phyloP scores from a whole-genome alignment of 2,113 vertebrate species.

The Prolemur simus region DNA sequence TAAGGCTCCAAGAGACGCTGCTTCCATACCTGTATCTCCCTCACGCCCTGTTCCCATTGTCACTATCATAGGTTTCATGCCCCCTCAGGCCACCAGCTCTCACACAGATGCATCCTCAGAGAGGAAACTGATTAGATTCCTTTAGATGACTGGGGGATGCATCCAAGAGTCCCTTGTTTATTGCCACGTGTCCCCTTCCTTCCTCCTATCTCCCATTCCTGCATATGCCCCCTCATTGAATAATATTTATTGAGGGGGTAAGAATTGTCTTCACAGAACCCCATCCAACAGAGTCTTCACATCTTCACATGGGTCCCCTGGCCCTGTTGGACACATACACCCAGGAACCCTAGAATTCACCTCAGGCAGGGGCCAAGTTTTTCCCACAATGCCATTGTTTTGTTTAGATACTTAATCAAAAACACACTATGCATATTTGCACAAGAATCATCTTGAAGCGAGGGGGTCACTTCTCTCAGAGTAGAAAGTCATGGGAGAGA shows the following conservation, averaged over 20 bases:
- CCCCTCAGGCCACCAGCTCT: neutral
- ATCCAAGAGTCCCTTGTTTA: neutral
- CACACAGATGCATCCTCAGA: neutral
- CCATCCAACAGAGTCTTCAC: neutral
- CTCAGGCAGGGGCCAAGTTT: constrained; percentile 48
- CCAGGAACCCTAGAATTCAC: constrained; percentile 33
- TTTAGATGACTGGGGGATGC: neutral
- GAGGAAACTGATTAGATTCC: neutral
- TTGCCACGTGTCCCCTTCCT: neutral
- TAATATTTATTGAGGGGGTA: neutral
- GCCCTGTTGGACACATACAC: neutral
- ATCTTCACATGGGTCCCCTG: neutral
- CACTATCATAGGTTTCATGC: neutral
- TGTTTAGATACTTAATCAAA: constrained; percentile 76
- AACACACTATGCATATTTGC: constrained; percentile 57
- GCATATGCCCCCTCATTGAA: neutral
- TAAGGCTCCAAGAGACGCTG: neutral
- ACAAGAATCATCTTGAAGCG: constrained; percentile 46
- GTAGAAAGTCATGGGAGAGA: constrained; percentile 72
- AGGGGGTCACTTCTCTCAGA: constrained; percentile 57
- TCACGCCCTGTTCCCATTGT: neutral
- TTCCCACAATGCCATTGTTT: constrained; percentile 9
- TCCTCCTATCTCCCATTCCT: neutral
- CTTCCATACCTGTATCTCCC: neutral
- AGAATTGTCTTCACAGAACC: neutral